Conservation (phyloP, 1,140 invertebrate genomes). For the Plectrocnemia conspersa region DNA sequence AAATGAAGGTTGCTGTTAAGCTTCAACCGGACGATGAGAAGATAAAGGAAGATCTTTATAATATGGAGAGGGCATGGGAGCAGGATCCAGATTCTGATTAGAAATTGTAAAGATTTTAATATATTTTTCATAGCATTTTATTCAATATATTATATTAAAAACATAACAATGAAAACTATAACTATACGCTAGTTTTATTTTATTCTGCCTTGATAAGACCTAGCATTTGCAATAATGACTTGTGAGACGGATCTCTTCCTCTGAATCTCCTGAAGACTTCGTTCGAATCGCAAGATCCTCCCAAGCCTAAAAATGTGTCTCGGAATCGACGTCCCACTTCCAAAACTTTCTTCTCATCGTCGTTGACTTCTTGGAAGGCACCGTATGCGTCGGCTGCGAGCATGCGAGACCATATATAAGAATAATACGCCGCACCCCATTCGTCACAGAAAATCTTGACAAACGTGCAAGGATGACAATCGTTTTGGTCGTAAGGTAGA, state of each 20-base stretch:
- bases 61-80: slow-evolving; percentile 51
- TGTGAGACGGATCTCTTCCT: slow-evolving; percentile 82
- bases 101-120: no score
- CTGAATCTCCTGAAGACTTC: slow-evolving; percentile 87
- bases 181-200: not conserved
- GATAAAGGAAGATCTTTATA: slow-evolving; percentile 46
- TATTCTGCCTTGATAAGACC: slow-evolving; percentile 46
- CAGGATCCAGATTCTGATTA: slow-evolving; percentile 46
- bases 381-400: slow-evolving; percentile 85
- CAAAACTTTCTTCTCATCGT: slow-evolving; percentile 48
- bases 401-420: slow-evolving; percentile 76
- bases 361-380: slow-evolving; percentile 70
- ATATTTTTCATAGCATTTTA: no score
- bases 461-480: slow-evolving; percentile 77
- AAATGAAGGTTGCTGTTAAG: slow-evolving; percentile 67
- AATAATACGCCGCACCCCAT: slow-evolving; percentile 72
- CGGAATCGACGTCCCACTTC: slow-evolving; percentile 68
- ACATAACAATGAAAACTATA: not conserved
- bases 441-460: slow-evolving; percentile 66
- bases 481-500: slow-evolving; percentile 67
- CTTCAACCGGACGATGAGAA: slow-evolving; percentile 50
- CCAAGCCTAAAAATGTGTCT: slow-evolving; percentile 79
- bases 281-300: slow-evolving; percentile 70
- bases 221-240: slow-evolving; percentile 69
- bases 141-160: not conserved